Evolutionary conservation across 92 coral and sea anemone genomes (phyloP).

Genomic region (Pocillopora grandis): DNA sequence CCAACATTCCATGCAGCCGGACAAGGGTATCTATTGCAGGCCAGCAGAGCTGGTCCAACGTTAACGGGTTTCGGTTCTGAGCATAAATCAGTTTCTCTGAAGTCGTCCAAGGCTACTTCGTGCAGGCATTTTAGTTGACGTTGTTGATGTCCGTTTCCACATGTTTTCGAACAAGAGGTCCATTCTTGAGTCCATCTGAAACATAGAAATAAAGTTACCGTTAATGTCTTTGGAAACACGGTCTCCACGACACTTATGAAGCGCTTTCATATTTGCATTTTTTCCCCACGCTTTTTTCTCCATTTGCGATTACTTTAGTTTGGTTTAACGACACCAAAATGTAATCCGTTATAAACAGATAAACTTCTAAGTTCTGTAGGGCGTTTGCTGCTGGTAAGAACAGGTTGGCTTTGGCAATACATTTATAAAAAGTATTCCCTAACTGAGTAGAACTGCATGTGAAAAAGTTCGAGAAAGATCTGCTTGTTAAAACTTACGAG

Average conservation of each 20-base stretch:
- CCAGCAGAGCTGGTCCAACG: neutral
- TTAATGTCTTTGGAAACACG: neutral
- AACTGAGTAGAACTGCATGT: too few species aligned
- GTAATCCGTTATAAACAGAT: too few species aligned
- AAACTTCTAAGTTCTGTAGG: too few species aligned
- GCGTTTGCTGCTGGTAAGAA: too few species aligned
- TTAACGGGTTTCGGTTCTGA: neutral
- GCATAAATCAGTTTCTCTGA: constrained; percentile 7
- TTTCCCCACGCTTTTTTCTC: too few species aligned
- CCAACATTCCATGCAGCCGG: constrained; percentile 12
- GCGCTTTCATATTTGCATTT: neutral
- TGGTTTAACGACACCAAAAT: too few species aligned
- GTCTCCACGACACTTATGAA: neutral
- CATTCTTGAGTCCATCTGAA: constrained; percentile 19
- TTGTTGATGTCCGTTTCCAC: constrained; percentile 8
- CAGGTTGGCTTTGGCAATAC: too few species aligned
- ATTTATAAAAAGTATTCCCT: too few species aligned
- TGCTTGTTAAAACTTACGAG: too few species aligned
- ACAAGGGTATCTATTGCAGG: constrained; percentile 22
- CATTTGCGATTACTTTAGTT: too few species aligned
- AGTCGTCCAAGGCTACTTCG: neutral
- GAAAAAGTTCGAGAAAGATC: too few species aligned
- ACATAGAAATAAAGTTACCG: neutral
- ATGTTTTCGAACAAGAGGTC: constrained; percentile 21
- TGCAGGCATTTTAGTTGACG: neutral